A percentile compares a stretch with the other conserved stretches of the same genome.
phyloP scores from a whole-genome alignment of 2,113 vertebrate species.

The Hymenochirus boettgeri region DNA sequence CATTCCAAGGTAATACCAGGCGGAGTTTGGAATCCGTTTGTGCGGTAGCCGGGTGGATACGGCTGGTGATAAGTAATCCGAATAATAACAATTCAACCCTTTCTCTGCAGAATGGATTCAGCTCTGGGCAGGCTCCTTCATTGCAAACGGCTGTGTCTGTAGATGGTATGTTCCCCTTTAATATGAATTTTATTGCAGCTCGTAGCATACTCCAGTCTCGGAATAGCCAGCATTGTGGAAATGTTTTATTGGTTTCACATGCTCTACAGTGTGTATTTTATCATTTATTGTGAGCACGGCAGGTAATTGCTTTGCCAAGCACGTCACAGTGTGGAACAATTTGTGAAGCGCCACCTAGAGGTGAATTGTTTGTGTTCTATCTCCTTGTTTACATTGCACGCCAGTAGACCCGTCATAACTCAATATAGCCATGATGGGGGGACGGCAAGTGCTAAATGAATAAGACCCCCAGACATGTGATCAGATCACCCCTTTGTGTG shows the following conservation, averaged over 20 bases:
- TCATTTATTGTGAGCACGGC: too few species aligned
- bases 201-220: too few species aligned
- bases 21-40: too few species aligned
- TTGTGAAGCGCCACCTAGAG: too few species aligned
- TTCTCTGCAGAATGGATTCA: conserved; percentile 83
- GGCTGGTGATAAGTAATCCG: too few species aligned
- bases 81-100: neutral
- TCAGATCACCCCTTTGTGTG: neutral
- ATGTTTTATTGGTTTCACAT: too few species aligned
- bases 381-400: neutral
- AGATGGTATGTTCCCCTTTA: conserved; percentile 85
- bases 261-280: too few species aligned
- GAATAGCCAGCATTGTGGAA: neutral
- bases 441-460: conserved; percentile 43
- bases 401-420: conserved; percentile 46
- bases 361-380: too few species aligned
- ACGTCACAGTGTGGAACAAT: too few species aligned
- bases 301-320: too few species aligned
- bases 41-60: too few species aligned
- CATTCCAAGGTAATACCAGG: conserved; percentile 74
- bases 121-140: conserved; percentile 81
- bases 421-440: conserved; percentile 43
- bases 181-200: too few species aligned
- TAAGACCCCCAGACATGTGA: neutral
- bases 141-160: conserved; percentile 79